Evolutionary conservation across 2,797 vertebrate genomes (phyloP).

Genomic region (Lepilemur ruficaudatus): DNA sequence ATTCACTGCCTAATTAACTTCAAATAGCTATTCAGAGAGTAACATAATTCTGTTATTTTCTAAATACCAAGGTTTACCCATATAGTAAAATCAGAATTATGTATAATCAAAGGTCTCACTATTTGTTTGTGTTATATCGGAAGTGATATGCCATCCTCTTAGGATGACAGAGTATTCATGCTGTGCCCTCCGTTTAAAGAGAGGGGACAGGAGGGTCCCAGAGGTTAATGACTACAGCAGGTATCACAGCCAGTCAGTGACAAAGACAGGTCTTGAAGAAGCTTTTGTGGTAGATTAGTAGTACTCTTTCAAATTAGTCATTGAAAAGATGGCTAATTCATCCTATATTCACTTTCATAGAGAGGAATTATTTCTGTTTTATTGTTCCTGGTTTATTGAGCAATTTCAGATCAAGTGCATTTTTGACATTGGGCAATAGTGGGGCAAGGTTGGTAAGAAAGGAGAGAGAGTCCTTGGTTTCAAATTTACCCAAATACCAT

Average conservation of each 20-base stretch:
- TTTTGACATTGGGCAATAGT: neutral
- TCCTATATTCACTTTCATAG: neutral
- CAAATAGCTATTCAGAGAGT: conserved; percentile 51
- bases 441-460: neutral
- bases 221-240: neutral
- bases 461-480: neutral
- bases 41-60: conserved; percentile 51
- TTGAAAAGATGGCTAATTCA: neutral
- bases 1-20: conserved; percentile 70
- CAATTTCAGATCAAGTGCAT: neutral
- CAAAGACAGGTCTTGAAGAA: neutral
- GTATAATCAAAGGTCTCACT: conserved; percentile 4
- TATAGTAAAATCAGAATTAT: conserved; percentile 30
- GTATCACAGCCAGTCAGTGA: neutral
- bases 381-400: neutral
- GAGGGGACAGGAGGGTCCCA: neutral
- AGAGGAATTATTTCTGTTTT: neutral
- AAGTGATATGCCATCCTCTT: neutral
- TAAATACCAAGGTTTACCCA: conserved; percentile 58
- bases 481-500: neutral
- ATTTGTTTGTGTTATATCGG: neutral
- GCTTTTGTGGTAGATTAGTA: neutral
- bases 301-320: neutral
- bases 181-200: neutral
- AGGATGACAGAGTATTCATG: neutral